Percentiles rank a stretch among this genome's conserved stretches.
phyloP scores from a whole-genome alignment of 2,888 invertebrate species.

The Bembecia ichneumoniformis region DNA sequence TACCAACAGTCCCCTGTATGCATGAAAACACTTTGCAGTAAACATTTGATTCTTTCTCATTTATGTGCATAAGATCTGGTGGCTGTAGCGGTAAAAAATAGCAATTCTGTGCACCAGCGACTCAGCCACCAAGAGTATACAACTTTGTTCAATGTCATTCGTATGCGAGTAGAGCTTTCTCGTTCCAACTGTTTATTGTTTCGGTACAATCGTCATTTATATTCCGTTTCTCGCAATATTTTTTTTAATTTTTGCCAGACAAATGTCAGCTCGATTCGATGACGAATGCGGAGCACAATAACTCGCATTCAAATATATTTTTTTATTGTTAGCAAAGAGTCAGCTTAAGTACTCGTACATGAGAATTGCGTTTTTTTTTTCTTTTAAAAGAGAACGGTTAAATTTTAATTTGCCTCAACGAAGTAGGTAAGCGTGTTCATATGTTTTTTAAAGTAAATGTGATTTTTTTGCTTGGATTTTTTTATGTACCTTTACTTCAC shows the following conservation, averaged over 20 bases:
- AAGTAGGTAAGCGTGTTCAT: too few relatives aligned
- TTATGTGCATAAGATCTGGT: not conserved
- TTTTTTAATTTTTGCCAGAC: slow-evolving; percentile 12
- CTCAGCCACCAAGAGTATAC: slow-evolving; percentile 5
- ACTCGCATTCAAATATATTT: not conserved
- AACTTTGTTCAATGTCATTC: slow-evolving; percentile 13
- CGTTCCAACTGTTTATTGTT: slow-evolving; percentile 7
- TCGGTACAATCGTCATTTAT: slow-evolving; percentile 6
- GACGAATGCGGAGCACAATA: not conserved
- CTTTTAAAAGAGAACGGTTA: too few relatives aligned
- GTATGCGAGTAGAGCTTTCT: slow-evolving; percentile 11
- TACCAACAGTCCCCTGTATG: too few relatives aligned
- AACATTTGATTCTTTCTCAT: too few relatives aligned
- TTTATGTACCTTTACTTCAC: too few relatives aligned
- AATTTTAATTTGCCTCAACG: too few relatives aligned
- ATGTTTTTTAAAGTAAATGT: too few relatives aligned
- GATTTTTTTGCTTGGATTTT: too few relatives aligned
- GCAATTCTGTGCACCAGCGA: slow-evolving; percentile 1
- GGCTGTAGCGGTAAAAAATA: not conserved
- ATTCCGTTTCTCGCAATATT: slow-evolving; percentile 10
- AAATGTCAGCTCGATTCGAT: slow-evolving; percentile 4
- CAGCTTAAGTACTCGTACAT: too few relatives aligned
- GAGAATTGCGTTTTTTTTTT: too few relatives aligned
- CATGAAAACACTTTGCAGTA: too few relatives aligned
- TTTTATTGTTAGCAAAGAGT: too few relatives aligned